A percentile compares a stretch with the other conserved stretches of the same genome.
phyloP scores from a whole-genome alignment of 2,888 invertebrate genomes.

The Noctua comes region DNA sequence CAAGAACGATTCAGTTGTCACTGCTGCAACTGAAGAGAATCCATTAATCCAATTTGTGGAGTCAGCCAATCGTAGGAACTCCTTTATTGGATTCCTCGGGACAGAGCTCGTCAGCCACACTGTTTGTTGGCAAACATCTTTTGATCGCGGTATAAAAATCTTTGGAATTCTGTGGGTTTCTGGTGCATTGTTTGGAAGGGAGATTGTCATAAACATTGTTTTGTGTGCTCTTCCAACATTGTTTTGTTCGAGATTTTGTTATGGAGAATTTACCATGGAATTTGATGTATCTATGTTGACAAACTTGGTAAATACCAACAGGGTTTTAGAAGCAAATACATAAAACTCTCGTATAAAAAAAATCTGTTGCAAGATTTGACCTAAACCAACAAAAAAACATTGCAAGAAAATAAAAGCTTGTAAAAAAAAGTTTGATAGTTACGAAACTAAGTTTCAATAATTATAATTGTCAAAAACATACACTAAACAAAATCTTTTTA shows the following conservation, averaged over 20 bases:
- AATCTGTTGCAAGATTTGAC: too few species aligned
- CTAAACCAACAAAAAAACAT: too few species aligned
- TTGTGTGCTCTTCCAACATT: conserved; percentile 11
- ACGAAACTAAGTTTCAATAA: neutral
- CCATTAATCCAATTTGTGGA: conserved; percentile 79
- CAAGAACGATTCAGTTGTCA: conserved; percentile 65
- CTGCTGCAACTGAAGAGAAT: conserved; percentile 70
- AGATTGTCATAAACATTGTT: conserved; percentile 7
- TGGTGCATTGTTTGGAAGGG: conserved; percentile 28
- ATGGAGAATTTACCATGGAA: neutral
- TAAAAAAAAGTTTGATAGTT: neutral
- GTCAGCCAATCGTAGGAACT: conserved; percentile 71
- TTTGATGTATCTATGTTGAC: neutral
- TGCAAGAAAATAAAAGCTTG: too few species aligned
- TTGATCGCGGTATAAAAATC: conserved; percentile 56
- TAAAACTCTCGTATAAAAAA: neutral
- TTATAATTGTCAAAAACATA: neutral
- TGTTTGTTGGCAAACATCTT: conserved; percentile 64
- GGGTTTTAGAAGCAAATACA: neutral
- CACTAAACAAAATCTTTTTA: neutral
- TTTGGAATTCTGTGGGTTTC: conserved; percentile 35
- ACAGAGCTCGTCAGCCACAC: conserved; percentile 64
- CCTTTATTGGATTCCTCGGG: conserved; percentile 70
- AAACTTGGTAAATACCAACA: neutral
- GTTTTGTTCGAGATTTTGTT: neutral